Evolutionary conservation across 2,113 vertebrate genomes (phyloP), one percentile per base, ranked within the genome.

Genomic region (Thomomys bottae): DNA sequence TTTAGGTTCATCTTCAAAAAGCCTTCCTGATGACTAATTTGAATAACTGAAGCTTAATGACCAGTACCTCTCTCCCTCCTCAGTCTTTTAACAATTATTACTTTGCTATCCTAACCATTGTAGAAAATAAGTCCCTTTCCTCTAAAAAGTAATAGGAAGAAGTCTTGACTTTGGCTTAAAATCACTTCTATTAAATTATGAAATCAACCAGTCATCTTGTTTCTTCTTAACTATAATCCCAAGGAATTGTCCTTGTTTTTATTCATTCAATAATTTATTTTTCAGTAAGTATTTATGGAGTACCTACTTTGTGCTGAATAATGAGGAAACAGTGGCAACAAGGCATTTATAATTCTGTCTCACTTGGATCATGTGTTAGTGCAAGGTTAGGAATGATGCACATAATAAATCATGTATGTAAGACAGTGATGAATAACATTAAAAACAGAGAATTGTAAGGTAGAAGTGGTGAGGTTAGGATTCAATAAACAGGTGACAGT

Each of bases 51-150:
- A 38, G 28, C 30, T n/a, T 3, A 66, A 70, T 73, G 70, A 78
- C 67, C 15, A 78, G 32, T 9, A 38, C 17, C 32, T 30, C 70
- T 86, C 40, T 88, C 14, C 87, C 38, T 78, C 2, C 66, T 82
- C 28, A 38, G 5, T 38, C 26, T 28, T 68, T 85, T 68, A 88
- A 88, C 63, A 70, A 45, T 32, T 78, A 34, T 84, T 89, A 30
- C 23, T 49, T 59, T 21, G 34, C 4, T 61, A n/a, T 34, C 15
- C 45, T 83, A 92, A 66, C 30, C 30, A 72, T 5, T 34, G 63
- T 26, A 67, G 20, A 40, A 84, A 73, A 73, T 38, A 81, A 92
- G 79, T 21, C 3, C 23, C 83, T 90, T 93, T 15, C n/a, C 84
- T 54, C 17, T 54, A 12, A 54, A 18, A 54, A 17, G 49, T 54